phyloP scores from a whole-genome alignment of 1,140 invertebrate species.

The Orchestia grillus region DNA sequence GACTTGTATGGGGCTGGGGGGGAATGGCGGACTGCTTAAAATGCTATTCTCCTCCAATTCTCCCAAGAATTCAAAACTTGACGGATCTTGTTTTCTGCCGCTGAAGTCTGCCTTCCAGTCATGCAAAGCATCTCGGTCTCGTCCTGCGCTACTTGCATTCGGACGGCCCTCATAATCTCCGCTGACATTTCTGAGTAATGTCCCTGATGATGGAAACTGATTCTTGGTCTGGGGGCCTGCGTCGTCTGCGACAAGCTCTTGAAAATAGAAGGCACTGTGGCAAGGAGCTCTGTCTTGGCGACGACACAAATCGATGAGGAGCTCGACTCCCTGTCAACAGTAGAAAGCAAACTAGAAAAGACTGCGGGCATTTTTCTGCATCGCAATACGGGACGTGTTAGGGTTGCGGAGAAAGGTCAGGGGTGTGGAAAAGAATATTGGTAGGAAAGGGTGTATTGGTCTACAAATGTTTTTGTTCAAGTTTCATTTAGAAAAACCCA shows the following conservation, averaged over 20 bases:
- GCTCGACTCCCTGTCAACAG: slow-evolving; percentile 41
- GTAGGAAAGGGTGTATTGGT: neutral
- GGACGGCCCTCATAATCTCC: neutral
- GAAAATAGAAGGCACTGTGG: slow-evolving; percentile 32
- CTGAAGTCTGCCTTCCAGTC: neutral
- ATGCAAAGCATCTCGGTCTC: neutral
- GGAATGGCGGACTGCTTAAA: neutral
- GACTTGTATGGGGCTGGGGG: slow-evolving; percentile 16
- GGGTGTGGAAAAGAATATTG: neutral
- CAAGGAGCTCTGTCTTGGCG: neutral
- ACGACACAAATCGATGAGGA: slow-evolving; percentile 52
- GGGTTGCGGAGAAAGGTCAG: neutral
- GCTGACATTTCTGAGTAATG: neutral
- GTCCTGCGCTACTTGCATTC: neutral
- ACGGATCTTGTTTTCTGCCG: neutral
- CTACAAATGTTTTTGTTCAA: neutral
- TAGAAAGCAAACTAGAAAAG: neutral
- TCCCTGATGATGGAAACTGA: slow-evolving; percentile 6
- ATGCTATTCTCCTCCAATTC: neutral
- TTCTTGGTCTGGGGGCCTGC: neutral
- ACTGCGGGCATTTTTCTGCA: neutral
- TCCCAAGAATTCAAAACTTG: neutral
- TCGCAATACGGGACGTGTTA: neutral
- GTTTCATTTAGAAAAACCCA: neutral
- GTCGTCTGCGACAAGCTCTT: neutral